Evolutionary conservation across 2,888 invertebrate genomes (phyloP).

Genomic region (Choreutis nemorana): DNA sequence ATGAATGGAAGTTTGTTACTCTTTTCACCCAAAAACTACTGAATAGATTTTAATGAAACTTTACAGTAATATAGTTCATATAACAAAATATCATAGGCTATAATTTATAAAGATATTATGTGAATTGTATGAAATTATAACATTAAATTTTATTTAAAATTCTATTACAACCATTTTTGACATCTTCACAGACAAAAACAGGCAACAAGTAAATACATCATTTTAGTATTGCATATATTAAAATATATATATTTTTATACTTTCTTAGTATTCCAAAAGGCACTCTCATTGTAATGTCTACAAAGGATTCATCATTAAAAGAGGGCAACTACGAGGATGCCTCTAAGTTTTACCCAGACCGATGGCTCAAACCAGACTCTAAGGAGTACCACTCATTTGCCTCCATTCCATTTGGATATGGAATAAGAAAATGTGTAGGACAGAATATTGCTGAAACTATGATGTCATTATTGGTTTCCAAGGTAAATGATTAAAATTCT

Average conservation of each 20-base stretch:
- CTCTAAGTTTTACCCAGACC: constrained; percentile 66
- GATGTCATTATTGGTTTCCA: constrained; percentile 63
- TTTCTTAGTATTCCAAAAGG: constrained; percentile 56
- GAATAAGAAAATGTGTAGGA: constrained; percentile 69
- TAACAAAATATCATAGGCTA: no score
- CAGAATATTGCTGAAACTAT: constrained; percentile 69
- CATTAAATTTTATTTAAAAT: no score
- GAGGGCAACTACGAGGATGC: constrained; percentile 74
- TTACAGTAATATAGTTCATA: no score
- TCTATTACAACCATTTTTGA: no score
- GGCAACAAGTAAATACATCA: no score
- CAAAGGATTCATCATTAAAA: constrained; percentile 65
- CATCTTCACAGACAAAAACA: no score
- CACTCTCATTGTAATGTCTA: constrained; percentile 71
- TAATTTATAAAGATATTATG: no score
- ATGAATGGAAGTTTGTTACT: no score
- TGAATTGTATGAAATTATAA: neutral
- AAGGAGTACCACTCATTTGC: constrained; percentile 60
- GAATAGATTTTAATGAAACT: no score
- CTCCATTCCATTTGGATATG: constrained; percentile 71
- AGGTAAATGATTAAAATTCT: constrained; percentile 47
- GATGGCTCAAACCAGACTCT: constrained; percentile 61
- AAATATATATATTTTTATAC: neutral
- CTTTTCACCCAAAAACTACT: no score
- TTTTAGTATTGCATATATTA: neutral